Conservation (phyloP, 2,797 vertebrate genomes). For the Menidia menidia region DNA sequence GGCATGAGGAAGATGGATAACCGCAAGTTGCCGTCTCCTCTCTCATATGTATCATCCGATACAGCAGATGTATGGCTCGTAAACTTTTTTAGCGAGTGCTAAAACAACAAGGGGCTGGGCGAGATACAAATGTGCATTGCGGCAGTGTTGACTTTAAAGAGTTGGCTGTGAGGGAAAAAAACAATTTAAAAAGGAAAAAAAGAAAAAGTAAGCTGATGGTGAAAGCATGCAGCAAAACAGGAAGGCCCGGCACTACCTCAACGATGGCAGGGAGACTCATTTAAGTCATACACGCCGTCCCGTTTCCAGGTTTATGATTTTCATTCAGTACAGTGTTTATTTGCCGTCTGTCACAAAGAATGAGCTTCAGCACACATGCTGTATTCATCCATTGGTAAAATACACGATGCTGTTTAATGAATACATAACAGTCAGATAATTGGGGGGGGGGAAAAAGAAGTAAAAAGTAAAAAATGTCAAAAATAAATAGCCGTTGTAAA, state of each 20-base stretch:
- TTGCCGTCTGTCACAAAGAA: background rate
- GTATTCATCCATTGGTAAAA: background rate
- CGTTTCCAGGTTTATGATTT: slow-evolving; percentile 23
- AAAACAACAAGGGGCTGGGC: slow-evolving; percentile 30
- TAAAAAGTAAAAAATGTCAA: too few relatives aligned
- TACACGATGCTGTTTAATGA: background rate
- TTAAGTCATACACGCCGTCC: background rate
- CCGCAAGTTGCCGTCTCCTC: background rate
- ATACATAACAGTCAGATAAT: too few relatives aligned
- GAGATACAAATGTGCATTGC: slow-evolving; percentile 25
- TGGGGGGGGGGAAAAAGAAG: too few relatives aligned
- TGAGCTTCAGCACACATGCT: background rate
- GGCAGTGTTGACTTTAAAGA: slow-evolving; percentile 36
- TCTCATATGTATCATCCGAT: slow-evolving; percentile 29
- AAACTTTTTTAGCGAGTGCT: slow-evolving; percentile 38
- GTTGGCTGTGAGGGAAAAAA: slow-evolving; percentile 39
- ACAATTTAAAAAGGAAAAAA: too few relatives aligned
- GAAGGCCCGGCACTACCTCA: background rate
- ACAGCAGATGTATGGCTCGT: slow-evolving; percentile 48
- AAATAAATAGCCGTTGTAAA: too few relatives aligned
- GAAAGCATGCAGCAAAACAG: background rate
- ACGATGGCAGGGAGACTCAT: slow-evolving; percentile 28
- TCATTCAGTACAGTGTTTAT: background rate
- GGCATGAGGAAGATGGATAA: slow-evolving; percentile 24
- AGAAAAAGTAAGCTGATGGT: slow-evolving; percentile 29